Evolutionary conservation across 1,140 invertebrate genomes (phyloP), one percentile per base, ranked within the genome.

Genomic region (Drosophila yakuba): DNA sequence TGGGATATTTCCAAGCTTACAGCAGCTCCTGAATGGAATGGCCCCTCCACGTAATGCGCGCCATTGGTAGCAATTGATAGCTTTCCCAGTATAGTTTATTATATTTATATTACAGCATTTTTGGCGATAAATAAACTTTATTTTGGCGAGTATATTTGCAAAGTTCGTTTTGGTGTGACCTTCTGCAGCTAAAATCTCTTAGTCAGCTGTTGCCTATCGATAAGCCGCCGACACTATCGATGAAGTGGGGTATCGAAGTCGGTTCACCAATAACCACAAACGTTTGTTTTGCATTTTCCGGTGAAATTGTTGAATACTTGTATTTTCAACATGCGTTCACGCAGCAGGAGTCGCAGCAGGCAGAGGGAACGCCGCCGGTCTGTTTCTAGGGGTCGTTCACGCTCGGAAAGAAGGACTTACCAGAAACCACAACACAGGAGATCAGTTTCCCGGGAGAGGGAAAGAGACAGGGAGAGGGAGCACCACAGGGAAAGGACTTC

Each of bases 41-140:
- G 2, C 64, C 62, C 12, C 82, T 66, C 82, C 82, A 85, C 1
- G 61, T 86, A 32, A 85, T 86, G 1, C 82, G 82, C 7, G 58
- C 78, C 82, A 85, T 85, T 58, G 1, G 2, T 12, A 17, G 3
- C 4, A 1, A 6, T 14, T 25, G 35, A 7, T 45, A 10, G 14
- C 4, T 7, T n/a, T 12, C 35, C 10, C 11, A 2, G n/a, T 20
- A 20, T 20, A 20, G 7, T 20, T 15, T 38, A 23, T 14, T 41
- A 23, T 38, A 12, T 32, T 32, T 32, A 32, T 8, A 32, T 32
- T 32, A 52, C 32, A 68, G 10, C 64, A 68, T 68, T 28, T 43
- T 68, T 48, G 20, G 7, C 3, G 10, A 36, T n/a, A 20, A 51
- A 36, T 14, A 50, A 11, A 23, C 32, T 32, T 8, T 48, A 35